Evolutionary conservation across 2,888 invertebrate species (phyloP), one percentile per base, ranked within the genome.

Genomic region (Galeruca laticollis): DNA sequence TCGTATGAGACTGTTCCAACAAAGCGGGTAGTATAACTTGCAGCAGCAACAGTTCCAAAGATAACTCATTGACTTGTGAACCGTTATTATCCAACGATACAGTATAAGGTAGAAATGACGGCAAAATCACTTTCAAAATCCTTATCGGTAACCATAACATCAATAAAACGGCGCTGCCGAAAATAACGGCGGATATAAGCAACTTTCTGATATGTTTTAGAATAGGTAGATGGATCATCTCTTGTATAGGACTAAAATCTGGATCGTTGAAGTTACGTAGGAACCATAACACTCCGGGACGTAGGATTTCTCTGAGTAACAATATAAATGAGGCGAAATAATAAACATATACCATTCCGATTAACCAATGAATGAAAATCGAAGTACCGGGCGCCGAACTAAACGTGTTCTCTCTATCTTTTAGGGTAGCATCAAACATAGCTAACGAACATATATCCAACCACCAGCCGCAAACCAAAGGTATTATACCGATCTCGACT

Each of bases 401-500:
- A 78, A 99, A 96, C 73, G 95, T 95, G 0, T 91, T 89, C 83
- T 97, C 94, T 47, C 99, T 90, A 82, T 96, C 96, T 82, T 93
- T 93, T 0, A 97, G 88, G 0, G 94, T 94, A 1, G 96, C 95
- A 82, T 96, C 96, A 78, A 96, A 95, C 90, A 97, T 91, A 0
- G 95, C 92, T 77, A 99, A 86, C 0, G 99, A 98, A 83, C 99
- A 99, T 68, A 99, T 94, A 83, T 99, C 99, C 70, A 99, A 87
- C 99, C 99, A 99, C 97, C 98, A 99, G 9, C 99, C 99, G 82
- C 98, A 99, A 18, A 99, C 93, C 5, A 99, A 87, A 0, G 99
- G 99, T 78, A 99, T 91, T 0, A 99, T 94, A 2, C 99, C 98
- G 72, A 99, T 97, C 88, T 99, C 99, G 31, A 98, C 94, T 43